A percentile compares a stretch with the other conserved stretches of the same genome.
Conservation (phyloP, 2,888 invertebrate genomes). For the Holacanthella duospinosa region DNA sequence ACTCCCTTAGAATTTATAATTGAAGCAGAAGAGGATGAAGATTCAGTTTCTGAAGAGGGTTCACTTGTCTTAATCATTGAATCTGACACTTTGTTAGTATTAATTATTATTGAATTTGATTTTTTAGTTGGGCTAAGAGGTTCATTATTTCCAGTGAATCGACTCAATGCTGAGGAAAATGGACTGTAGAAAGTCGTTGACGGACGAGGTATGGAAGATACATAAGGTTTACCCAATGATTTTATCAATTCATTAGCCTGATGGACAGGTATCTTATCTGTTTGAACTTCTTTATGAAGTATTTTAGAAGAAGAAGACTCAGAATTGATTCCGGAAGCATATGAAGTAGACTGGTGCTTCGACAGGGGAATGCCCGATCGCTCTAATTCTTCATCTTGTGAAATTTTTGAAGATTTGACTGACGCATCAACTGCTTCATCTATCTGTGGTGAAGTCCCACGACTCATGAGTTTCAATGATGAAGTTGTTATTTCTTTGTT, state of each 20-base stretch:
- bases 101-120: constrained; percentile 12
- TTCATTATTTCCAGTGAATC: not conserved
- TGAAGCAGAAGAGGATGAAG: not conserved
- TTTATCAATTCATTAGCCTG: not conserved
- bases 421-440: not conserved
- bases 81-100: not conserved
- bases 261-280: constrained; percentile 27
- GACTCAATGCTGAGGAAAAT: constrained; percentile 9
- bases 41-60: not conserved
- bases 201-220: constrained; percentile 33
- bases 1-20: not conserved
- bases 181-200: constrained; percentile 18
- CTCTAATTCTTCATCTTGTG: constrained; percentile 18
- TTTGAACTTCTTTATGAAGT: constrained; percentile 27
- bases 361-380: constrained; percentile 13
- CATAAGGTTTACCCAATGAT: not conserved
- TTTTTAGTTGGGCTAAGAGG: constrained; percentile 12
- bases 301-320: not conserved
- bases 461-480: constrained; percentile 16
- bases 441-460: constrained; percentile 24
- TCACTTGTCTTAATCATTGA: constrained; percentile 16
- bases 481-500: not conserved
- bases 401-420: constrained; percentile 16
- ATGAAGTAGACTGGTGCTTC: no score
- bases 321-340: no score